Percentiles rank a stretch among this genome's conserved stretches.
These are phyloP conservation scores for Mythimna vitellina DNA, from an alignment of 2,888 invertebrate species.

Conservation along the genomic window DNA sequence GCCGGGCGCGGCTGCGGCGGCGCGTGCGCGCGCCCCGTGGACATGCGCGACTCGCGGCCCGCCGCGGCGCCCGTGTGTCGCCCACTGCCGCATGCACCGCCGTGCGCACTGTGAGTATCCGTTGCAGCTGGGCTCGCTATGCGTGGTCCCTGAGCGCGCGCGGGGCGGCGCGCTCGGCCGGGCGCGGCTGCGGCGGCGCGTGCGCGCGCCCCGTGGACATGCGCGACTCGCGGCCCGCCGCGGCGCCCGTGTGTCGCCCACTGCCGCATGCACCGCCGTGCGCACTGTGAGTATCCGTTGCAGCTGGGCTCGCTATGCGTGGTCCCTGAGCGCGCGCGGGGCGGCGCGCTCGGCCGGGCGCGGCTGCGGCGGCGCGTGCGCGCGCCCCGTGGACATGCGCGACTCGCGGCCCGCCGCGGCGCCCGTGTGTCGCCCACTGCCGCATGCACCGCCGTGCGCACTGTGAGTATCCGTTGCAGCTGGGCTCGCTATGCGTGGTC, in stretches of 20 bases:
- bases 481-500: slow-evolving; percentile 99
- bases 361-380: slow-evolving; percentile 82
- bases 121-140: slow-evolving; percentile 98
- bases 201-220: slow-evolving; percentile 86
- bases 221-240: slow-evolving; percentile 72
- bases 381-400: slow-evolving; percentile 84
- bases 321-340: slow-evolving; percentile 97
- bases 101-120: slow-evolving; percentile 94
- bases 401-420: slow-evolving; percentile 78
- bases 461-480: slow-evolving; percentile 95
- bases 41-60: slow-evolving; percentile 77
- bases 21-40: slow-evolving; percentile 84
- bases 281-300: slow-evolving; percentile 95
- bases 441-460: slow-evolving; percentile 92
- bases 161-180: slow-evolving; percentile 96
- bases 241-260: slow-evolving; percentile 78
- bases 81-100: slow-evolving; percentile 82
- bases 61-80: slow-evolving; percentile 79
- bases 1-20: slow-evolving; percentile 92
- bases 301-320: slow-evolving; percentile 98
- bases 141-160: slow-evolving; percentile 98
- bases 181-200: slow-evolving; percentile 89
- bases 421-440: slow-evolving; percentile 74
- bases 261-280: slow-evolving; percentile 90
- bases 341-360: slow-evolving; percentile 95